These are phyloP conservation scores for Cecidostiba fungosa DNA, from an alignment of 2,888 invertebrate genomes.

Conservation along the genomic window DNA sequence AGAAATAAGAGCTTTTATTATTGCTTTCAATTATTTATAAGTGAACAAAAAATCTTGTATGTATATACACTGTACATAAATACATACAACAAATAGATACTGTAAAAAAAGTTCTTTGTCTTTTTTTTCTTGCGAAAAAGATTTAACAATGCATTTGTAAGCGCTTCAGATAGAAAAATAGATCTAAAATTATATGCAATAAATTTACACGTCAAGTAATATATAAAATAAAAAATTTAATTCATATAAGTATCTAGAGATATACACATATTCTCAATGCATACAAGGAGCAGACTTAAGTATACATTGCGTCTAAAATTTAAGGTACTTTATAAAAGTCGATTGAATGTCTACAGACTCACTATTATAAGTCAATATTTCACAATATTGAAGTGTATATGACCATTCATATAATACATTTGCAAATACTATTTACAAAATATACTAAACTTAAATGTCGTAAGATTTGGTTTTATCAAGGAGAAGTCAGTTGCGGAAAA, in stretches of 20 bases:
- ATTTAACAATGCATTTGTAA: background rate
- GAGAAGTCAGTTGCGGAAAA: constrained; percentile 25
- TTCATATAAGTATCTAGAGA: constrained; percentile 44
- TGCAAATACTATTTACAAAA: constrained; percentile 61
- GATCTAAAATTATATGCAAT: constrained; percentile 12
- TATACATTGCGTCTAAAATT: constrained; percentile 57
- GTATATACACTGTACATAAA: too few species aligned
- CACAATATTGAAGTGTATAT: constrained; percentile 40
- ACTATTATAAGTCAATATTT: constrained; percentile 51
- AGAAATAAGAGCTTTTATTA: background rate
- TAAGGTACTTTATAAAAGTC: constrained; percentile 63
- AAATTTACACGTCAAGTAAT: constrained; percentile 41
- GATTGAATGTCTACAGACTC: constrained; percentile 49
- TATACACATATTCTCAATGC: constrained; percentile 42
- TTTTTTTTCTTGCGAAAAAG: background rate
- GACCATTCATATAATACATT: constrained; percentile 58
- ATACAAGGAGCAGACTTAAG: constrained; percentile 41
- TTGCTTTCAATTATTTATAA: background rate
- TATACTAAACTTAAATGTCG: constrained; percentile 55
- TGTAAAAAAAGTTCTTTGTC: background rate
- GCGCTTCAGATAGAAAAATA: background rate
- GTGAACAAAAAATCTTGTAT: background rate
- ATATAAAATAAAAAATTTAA: constrained; percentile 63
- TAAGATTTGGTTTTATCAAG: constrained; percentile 58
- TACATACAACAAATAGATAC: background rate